Percentiles rank a stretch among this genome's conserved stretches.
phyloP scores from a whole-genome alignment of 2,113 vertebrate species.

The Glareola pratincola region DNA sequence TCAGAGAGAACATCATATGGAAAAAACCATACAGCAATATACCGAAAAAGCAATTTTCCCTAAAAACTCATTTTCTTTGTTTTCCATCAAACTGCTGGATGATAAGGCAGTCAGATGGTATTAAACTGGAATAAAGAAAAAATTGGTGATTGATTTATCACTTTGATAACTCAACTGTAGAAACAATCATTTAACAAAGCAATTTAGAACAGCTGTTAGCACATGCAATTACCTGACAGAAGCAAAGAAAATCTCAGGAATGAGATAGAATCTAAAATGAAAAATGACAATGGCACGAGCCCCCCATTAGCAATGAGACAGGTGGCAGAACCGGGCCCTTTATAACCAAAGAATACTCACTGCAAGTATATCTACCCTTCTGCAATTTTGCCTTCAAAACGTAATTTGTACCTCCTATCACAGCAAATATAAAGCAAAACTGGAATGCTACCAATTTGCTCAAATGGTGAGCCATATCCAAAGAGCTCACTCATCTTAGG shows the following conservation, averaged over 20 bases:
- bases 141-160: neutral
- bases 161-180: neutral
- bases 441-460: neutral
- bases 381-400: neutral
- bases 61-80: neutral
- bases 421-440: neutral
- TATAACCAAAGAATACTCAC: neutral
- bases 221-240: neutral
- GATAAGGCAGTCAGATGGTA: neutral
- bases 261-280: neutral
- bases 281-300: neutral
- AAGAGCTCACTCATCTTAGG: neutral
- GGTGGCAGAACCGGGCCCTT: neutral
- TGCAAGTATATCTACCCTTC: neutral
- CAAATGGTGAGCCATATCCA: neutral
- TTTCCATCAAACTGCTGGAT: neutral
- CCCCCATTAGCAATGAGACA: neutral
- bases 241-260: neutral
- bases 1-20: neutral
- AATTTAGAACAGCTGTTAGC: slow-evolving; percentile 5
- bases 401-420: neutral
- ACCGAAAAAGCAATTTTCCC: neutral
- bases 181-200: slow-evolving; percentile 40
- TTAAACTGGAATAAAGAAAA: neutral
- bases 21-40: neutral